These are phyloP conservation scores for Megaustenia siamemsis DNA, from an alignment of 2,888 invertebrate genomes.

Conservation along the genomic window DNA sequence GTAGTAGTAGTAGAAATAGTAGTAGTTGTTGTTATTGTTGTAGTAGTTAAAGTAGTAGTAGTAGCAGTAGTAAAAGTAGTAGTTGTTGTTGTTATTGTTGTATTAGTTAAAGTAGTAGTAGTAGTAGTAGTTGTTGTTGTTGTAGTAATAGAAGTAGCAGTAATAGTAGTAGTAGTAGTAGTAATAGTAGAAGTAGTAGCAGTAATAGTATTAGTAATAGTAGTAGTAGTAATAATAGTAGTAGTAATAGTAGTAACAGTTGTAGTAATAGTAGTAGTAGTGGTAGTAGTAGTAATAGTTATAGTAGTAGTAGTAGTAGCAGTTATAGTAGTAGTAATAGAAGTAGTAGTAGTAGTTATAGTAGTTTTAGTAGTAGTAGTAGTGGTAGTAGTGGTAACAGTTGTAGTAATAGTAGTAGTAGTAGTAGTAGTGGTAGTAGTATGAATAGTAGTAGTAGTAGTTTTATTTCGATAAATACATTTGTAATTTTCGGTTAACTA, in stretches of 20 bases:
- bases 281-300: constrained; percentile 3
- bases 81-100: not conserved
- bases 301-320: not conserved
- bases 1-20: too few relatives aligned
- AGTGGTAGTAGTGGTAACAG: too few relatives aligned
- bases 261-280: not conserved
- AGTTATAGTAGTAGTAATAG: not conserved
- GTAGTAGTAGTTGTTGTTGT: constrained; percentile 5
- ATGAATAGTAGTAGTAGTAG: too few relatives aligned
- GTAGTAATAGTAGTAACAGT: not conserved
- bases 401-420: too few relatives aligned
- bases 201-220: not conserved
- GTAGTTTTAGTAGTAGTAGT: too few relatives aligned
- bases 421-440: not conserved
- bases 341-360: not conserved
- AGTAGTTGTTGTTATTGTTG: too few relatives aligned
- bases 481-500: not conserved
- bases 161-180: not conserved
- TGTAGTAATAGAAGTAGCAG: not conserved
- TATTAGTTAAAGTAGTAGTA: not conserved
- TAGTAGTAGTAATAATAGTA: not conserved
- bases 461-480: not conserved
- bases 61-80: too few relatives aligned
- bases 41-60: too few relatives aligned
- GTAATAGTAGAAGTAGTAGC: not conserved